Percentiles rank a stretch among this genome's conserved stretches.
Conservation (phyloP, 2,888 invertebrate species). For the Eristalinus sepulchralis region DNA sequence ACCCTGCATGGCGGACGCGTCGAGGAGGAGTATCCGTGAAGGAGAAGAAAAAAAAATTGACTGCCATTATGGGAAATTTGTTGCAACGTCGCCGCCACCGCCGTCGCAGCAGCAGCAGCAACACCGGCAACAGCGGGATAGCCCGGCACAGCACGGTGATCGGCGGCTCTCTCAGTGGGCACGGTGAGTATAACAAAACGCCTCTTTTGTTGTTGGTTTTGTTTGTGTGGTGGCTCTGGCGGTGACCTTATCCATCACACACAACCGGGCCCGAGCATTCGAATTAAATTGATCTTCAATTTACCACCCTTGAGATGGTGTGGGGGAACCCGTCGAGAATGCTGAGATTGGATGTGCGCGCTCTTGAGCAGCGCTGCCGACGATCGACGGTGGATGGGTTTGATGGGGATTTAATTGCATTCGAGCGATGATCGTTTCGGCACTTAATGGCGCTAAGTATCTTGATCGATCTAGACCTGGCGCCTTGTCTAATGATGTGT, state of each 20-base stretch:
- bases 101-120: neutral
- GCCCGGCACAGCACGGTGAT: neutral
- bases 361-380: slow-evolving; percentile 22
- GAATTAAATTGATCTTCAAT: slow-evolving; percentile 67
- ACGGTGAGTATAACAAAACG: slow-evolving; percentile 61
- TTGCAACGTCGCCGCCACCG: slow-evolving; percentile 33
- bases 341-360: slow-evolving; percentile 18
- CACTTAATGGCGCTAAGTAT: slow-evolving; percentile 51
- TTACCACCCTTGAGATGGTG: slow-evolving; percentile 61
- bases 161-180: slow-evolving; percentile 41
- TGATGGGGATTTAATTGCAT: slow-evolving; percentile 43
- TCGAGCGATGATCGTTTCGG: slow-evolving; percentile 38
- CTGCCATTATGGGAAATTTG: slow-evolving; percentile 67
- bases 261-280: slow-evolving; percentile 46
- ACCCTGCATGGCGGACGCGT: slow-evolving; percentile 15
- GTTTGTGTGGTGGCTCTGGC: slow-evolving; percentile 55
- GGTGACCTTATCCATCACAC: slow-evolving; percentile 68
- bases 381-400: slow-evolving; percentile 17
- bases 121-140: neutral
- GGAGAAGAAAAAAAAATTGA: slow-evolving; percentile 39
- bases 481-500: slow-evolving; percentile 2
- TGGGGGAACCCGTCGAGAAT: slow-evolving; percentile 18
- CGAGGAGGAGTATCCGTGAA: slow-evolving; percentile 25
- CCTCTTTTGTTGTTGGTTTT: slow-evolving; percentile 53
- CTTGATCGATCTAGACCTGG: neutral